Percentiles rank a stretch among this genome's conserved stretches.
Evolutionary conservation across 2,797 vertebrate genomes (phyloP).

Genomic region (Coendou prehensilis): DNA sequence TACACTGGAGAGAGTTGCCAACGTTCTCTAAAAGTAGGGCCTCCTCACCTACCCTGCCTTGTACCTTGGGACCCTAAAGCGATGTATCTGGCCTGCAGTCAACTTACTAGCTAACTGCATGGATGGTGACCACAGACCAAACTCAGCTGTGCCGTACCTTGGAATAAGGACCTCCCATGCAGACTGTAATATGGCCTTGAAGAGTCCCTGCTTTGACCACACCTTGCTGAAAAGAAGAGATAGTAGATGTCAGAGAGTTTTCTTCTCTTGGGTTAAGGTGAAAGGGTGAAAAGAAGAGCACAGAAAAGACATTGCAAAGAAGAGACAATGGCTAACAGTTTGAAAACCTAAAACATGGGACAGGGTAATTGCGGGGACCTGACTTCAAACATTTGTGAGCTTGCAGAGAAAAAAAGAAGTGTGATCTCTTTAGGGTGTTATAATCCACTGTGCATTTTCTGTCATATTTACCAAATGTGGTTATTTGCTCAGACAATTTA

Average conservation of each 20-base stretch:
- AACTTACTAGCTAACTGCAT: neutral
- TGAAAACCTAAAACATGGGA: constrained; percentile 11
- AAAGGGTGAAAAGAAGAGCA: neutral
- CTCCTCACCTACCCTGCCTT: neutral
- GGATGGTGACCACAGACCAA: neutral
- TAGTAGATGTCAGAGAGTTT: neutral
- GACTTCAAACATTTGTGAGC: neutral
- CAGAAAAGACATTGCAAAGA: neutral
- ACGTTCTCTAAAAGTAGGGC: neutral
- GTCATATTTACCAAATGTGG: neutral
- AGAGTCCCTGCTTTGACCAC: neutral
- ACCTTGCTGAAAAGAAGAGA: neutral
- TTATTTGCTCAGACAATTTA: constrained; percentile 27
- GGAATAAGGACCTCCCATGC: neutral
- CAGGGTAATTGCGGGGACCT: neutral
- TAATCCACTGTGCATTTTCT: neutral
- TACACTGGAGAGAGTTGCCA: neutral
- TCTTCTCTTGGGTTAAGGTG: neutral
- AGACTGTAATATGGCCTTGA: neutral
- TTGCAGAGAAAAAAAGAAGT: neutral
- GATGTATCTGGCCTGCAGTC: neutral
- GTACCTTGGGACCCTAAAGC: neutral
- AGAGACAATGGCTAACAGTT: neutral
- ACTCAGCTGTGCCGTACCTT: neutral
- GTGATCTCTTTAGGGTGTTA: neutral